Percentiles rank a stretch among this genome's conserved stretches.
Evolutionary conservation across 2,888 invertebrate genomes (phyloP).

Genomic region (Baronia brevicornis): DNA sequence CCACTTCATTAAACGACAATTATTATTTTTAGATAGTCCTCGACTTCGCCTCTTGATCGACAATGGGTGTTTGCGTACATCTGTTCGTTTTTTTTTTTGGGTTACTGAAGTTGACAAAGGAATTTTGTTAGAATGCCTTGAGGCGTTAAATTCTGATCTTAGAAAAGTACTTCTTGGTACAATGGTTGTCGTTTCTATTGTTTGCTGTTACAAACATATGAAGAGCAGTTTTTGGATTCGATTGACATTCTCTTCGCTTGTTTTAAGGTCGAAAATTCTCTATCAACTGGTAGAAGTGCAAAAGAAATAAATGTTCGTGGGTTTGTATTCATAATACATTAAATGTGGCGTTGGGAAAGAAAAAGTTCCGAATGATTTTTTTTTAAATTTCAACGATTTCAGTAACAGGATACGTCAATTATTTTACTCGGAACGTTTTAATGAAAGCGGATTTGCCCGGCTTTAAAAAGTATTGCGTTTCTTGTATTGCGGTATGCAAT

Average conservation of each 20-base stretch:
- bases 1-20: conserved; percentile 66
- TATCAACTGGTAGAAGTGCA: not conserved
- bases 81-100: conserved; percentile 40
- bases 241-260: not conserved
- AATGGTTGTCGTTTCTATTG: conserved; percentile 35
- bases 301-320: not conserved
- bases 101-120: conserved; percentile 29
- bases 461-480: conserved; percentile 20
- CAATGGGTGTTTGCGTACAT: conserved; percentile 50
- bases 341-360: conserved; percentile 15
- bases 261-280: conserved; percentile 3
- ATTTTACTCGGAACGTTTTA: conserved; percentile 23
- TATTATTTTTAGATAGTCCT: conserved; percentile 42
- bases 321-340: conserved; percentile 15
- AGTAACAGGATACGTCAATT: conserved; percentile 39
- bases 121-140: conserved; percentile 32
- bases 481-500: conserved; percentile 14
- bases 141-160: conserved; percentile 60
- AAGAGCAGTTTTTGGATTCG: not conserved
- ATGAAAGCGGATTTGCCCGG: conserved; percentile 19
- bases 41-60: conserved; percentile 41
- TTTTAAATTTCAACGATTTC: conserved; percentile 19
- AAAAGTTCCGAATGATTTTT: conserved; percentile 13
- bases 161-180: conserved; percentile 24
- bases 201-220: conserved; percentile 16